A percentile compares a stretch with the other conserved stretches of the same genome.
phyloP scores from a whole-genome alignment of 2,888 invertebrate genomes.

The Dilophus febrilis region DNA sequence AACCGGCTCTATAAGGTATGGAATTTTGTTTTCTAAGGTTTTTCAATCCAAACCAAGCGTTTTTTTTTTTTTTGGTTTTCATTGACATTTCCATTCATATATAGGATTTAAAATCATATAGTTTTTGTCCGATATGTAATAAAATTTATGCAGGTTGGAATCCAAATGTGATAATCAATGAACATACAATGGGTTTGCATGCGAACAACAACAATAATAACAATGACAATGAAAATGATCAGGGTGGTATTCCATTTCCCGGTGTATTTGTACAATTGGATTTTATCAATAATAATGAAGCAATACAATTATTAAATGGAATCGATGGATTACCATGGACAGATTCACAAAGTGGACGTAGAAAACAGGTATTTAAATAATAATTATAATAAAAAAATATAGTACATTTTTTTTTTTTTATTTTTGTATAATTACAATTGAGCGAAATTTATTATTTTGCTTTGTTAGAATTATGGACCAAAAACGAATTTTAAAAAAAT shows the following conservation, averaged over 20 bases:
- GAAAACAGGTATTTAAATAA: constrained; percentile 62
- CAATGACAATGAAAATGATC: constrained; percentile 39
- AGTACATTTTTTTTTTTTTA: constrained; percentile 1
- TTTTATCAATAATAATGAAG: constrained; percentile 59
- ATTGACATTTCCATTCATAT: no score
- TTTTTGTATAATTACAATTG: no score
- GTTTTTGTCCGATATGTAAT: constrained; percentile 61
- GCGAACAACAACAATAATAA: no score
- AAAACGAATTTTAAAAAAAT: constrained; percentile 95
- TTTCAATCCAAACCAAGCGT: constrained; percentile 16
- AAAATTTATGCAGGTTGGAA: constrained; percentile 64
- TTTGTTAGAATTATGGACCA: constrained; percentile 75
- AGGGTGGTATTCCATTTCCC: constrained; percentile 42
- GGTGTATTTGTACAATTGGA: constrained; percentile 51
- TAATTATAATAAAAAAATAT: constrained; percentile 16
- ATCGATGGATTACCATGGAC: constrained; percentile 78
- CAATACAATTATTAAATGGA: constrained; percentile 40
- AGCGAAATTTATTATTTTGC: no score
- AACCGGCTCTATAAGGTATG: no score
- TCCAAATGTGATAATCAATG: constrained; percentile 44
- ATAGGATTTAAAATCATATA: constrained; percentile 15
- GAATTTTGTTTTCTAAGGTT: no score
- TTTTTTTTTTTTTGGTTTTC: background rate
- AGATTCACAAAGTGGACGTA: constrained; percentile 83
- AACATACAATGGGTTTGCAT: no score